Conservation (phyloP, 1,140 invertebrate genomes). For the Rhyacophila brunnea region DNA sequence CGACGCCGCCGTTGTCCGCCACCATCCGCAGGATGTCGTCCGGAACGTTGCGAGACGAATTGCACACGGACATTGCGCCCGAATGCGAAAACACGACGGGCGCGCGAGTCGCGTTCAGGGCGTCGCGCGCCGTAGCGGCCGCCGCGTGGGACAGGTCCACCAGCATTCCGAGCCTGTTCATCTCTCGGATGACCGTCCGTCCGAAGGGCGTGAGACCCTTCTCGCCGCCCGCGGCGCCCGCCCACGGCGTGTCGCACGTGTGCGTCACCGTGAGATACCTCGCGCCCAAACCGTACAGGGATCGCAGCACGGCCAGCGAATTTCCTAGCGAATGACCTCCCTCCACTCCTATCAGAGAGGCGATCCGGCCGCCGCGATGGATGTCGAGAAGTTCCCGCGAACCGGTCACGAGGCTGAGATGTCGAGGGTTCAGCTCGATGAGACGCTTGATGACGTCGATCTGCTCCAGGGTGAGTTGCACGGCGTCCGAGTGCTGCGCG, state of each 20-base stretch:
- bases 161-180: conserved; percentile 91
- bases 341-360: conserved; percentile 82
- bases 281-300: conserved; percentile 81
- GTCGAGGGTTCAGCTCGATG: conserved; percentile 70
- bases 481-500: conserved; percentile 78
- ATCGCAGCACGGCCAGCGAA: conserved; percentile 76
- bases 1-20: conserved; percentile 80
- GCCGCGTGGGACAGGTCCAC: conserved; percentile 90
- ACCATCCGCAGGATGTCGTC: conserved; percentile 81
- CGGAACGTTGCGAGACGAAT: conserved; percentile 84
- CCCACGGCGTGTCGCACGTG: conserved; percentile 79
- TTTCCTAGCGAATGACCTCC: conserved; percentile 84
- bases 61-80: conserved; percentile 80
- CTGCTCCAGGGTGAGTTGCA: conserved; percentile 83
- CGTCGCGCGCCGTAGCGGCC: conserved; percentile 80
- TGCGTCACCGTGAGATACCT: conserved; percentile 79
- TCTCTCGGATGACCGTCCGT: conserved; percentile 77
- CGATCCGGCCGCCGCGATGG: conserved; percentile 73
- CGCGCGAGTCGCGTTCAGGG: conserved; percentile 76
- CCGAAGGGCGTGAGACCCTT: conserved; percentile 66
- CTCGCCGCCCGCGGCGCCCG: conserved; percentile 51
- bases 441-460: conserved; percentile 86
- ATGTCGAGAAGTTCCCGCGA: conserved; percentile 72
- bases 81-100: conserved; percentile 94
- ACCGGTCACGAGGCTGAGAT: conserved; percentile 69